Percentiles rank a stretch among this genome's conserved stretches.
Evolutionary conservation across 2,113 vertebrate species (phyloP).

Genomic region (Narcine bancroftii): DNA sequence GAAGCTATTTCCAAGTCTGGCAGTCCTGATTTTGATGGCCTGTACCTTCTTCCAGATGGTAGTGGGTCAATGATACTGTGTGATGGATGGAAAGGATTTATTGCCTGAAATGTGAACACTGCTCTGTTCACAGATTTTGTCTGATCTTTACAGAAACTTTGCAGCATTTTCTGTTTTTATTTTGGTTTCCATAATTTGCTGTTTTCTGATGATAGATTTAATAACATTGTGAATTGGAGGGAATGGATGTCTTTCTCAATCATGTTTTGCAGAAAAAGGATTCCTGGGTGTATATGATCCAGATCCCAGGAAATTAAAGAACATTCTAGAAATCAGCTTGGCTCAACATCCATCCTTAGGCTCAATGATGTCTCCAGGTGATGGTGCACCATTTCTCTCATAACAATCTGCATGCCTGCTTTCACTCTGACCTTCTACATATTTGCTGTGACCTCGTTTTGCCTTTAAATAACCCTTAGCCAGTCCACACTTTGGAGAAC

Average conservation of each 20-base stretch:
- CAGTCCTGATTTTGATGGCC: too few species aligned
- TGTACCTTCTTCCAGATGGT: too few species aligned
- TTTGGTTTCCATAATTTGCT: neutral
- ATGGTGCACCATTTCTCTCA: neutral
- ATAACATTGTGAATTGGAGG: neutral
- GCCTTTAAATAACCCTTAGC: neutral
- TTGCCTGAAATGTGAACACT: neutral
- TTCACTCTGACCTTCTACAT: neutral
- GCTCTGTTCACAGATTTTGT: too few species aligned
- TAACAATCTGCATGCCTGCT: neutral
- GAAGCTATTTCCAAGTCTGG: too few species aligned
- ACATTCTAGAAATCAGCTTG: constrained; percentile 19
- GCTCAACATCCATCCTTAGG: neutral
- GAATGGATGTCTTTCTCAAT: neutral
- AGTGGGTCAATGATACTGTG: too few species aligned
- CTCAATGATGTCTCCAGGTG: neutral
- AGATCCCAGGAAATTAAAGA: constrained; percentile 51
- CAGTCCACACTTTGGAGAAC: neutral
- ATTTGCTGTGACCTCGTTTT: neutral
- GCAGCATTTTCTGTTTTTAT: too few species aligned
- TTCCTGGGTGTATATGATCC: constrained; percentile 67
- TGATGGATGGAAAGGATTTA: neutral
- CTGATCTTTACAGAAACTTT: too few species aligned
- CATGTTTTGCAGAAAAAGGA: constrained; percentile 52
- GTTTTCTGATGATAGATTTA: neutral